Evolutionary conservation across 1,140 invertebrate species (phyloP), one percentile per base, ranked within the genome.

Genomic region (Octopus bimaculoides): DNA sequence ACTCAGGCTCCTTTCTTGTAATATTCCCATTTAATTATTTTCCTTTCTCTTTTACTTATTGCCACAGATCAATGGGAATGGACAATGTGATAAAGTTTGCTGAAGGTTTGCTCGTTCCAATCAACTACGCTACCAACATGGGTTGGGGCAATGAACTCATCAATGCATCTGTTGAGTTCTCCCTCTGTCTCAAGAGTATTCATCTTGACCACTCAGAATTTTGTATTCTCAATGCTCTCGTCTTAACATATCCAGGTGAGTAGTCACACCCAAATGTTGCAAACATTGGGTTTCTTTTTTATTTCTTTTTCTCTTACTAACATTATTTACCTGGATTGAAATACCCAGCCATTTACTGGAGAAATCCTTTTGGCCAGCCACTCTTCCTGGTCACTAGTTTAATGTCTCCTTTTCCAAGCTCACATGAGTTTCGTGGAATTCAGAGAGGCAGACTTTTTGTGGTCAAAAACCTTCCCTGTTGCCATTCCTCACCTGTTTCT

Each of bases 171-270:
- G 77, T 88, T 8, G 88, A 89, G 52, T 89, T 90, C 81, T 83
- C 86, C 69, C 26, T 79, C 5, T 20, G 88, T 26, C 81, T 90
- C 8, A 80, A 81, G 54, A 86, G 88, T n/a, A 82, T 89, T n/a
- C 81, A 84, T 66, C 79, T 89, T 26, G 88, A 90, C 77, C 81
- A 80, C 20, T 85, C 85, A 54, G 89, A 90, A 80, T 90, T 90
- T 80, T 85, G 84, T 81, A 86, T 89, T 69, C 80, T 90, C 54
- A 89, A 89, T 79, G 88, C 86, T 20, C 85, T 90, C 61, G 85
- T 90, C 12, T 83, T 90, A 2, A 89, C 88, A 52, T 90, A 88
- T 82, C 89, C 89, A 81, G 89, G 89, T 90, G 81, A 71, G 79
- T 41, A 41, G 0, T 41, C 26, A 41, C 26, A 41, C 26, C 26